phyloP scores from a whole-genome alignment of 2,113 vertebrate species.

The Colius striatus region DNA sequence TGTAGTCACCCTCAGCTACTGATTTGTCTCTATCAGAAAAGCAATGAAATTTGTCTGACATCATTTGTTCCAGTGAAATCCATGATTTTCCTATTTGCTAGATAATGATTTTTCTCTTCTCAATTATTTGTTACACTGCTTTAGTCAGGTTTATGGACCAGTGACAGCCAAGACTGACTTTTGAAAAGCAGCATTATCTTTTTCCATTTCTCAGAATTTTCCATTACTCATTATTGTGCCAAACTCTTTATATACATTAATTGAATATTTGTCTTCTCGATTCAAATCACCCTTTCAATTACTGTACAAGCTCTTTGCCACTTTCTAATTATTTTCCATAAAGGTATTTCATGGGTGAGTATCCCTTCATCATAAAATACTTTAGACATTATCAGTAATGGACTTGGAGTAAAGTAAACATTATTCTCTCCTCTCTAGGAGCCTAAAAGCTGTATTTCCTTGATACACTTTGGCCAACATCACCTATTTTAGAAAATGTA shows the following conservation, averaged over 20 bases:
- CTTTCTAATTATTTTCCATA: background rate
- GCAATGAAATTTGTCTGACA: constrained; percentile 11
- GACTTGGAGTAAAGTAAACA: background rate
- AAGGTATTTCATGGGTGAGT: background rate
- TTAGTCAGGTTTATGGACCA: background rate
- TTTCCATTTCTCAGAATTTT: background rate
- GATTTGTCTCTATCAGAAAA: constrained; percentile 33
- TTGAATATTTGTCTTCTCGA: background rate
- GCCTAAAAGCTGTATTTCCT: background rate
- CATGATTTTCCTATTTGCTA: constrained; percentile 7
- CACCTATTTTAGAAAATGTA: background rate
- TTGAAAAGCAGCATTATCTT: background rate
- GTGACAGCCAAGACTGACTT: background rate
- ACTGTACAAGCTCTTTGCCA: background rate
- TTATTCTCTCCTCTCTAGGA: background rate
- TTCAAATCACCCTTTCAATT: background rate
- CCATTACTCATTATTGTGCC: background rate
- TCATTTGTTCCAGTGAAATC: constrained; percentile 26
- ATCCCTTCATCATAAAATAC: background rate
- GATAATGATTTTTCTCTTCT: constrained; percentile 28
- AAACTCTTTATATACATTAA: background rate
- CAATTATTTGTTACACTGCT: background rate
- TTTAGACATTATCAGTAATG: background rate
- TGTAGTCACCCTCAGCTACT: background rate
- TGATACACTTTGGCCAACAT: background rate